Conservation (phyloP, 2,113 vertebrate genomes). For the Struthidea cinerea region DNA sequence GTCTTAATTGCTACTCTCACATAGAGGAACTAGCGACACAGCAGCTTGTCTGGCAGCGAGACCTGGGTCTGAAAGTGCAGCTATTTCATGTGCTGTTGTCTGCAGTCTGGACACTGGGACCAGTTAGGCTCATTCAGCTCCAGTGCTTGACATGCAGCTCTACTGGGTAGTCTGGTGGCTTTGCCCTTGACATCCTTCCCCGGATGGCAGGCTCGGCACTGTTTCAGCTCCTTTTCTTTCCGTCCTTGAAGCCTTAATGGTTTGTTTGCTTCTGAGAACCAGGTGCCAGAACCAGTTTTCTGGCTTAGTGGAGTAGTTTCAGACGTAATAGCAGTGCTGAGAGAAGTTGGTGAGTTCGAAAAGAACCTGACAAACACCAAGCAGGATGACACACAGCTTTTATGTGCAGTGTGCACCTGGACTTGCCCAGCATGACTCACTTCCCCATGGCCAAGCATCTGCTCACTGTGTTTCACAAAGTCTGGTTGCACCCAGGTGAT, state of each 20-base stretch:
- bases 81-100: neutral
- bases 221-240: neutral
- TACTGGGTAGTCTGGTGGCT: neutral
- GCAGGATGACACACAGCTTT: neutral
- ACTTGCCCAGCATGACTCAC: neutral
- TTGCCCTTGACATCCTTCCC: neutral
- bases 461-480: neutral
- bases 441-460: neutral
- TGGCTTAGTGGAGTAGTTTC: neutral
- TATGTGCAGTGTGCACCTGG: neutral
- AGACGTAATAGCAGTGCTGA: fast-evolving
- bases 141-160: neutral
- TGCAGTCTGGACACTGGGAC: neutral
- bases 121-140: neutral
- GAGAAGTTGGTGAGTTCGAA: neutral
- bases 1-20: neutral
- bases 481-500: neutral
- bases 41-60: neutral
- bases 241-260: fast-evolving
- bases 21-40: neutral
- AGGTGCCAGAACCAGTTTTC: neutral
- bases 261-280: neutral
- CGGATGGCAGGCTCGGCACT: neutral
- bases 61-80: neutral
- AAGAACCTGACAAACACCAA: neutral